Base-by-base conservation (phyloP, 2,113 vertebrate genomes). In the Notothenia rossii region DNA sequence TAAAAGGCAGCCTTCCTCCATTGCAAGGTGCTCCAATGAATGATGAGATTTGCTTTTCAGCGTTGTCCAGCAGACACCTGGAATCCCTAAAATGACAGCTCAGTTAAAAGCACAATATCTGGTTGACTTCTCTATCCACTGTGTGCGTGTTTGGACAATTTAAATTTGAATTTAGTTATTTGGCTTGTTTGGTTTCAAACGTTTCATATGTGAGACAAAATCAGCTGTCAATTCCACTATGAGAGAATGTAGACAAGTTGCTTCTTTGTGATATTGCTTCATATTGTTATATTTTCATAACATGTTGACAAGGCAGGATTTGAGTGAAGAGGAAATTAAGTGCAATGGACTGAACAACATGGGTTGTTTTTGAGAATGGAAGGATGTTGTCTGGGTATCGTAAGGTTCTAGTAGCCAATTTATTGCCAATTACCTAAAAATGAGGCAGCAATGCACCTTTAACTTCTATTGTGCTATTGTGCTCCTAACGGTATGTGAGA, bases 31-130 rank as follows among this genome's bases (percentile, higher is more conserved):
- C 75, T 81, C 60, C 22, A 43, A 49, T 22, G 53, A 67, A 72
- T 77, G 81, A 81, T 67, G 72, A 72, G 59, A 83, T 85, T 82
- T 83, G 68, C 61, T 75, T 77, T 85, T 64, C 62, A 64, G 50
- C 1, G 3, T 65, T 71, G 81, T 73, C 63, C 82, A 68, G 58
- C 55, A 74, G 59, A 70, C 77, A 69, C 14, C 46, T 51, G 33
- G 49, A 60, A 73, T 85, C 55, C 78, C 15, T 22, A 12, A 82
- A 65, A 72, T 71, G 78, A 65, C 80, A 75, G 51, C 29, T 63
- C 0, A 2, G 70, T 67, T 43, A 58, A 59, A 79, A 64, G 53
- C n/a, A 70, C 59, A 80, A 63, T 75, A 86, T 69, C n/a, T 62
- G 45, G 48, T 66, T 80, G 59, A 59, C 73, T 70, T 69, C 56